phyloP scores from a whole-genome alignment of 2,113 vertebrate genomes.

The Panurus biarmicus region DNA sequence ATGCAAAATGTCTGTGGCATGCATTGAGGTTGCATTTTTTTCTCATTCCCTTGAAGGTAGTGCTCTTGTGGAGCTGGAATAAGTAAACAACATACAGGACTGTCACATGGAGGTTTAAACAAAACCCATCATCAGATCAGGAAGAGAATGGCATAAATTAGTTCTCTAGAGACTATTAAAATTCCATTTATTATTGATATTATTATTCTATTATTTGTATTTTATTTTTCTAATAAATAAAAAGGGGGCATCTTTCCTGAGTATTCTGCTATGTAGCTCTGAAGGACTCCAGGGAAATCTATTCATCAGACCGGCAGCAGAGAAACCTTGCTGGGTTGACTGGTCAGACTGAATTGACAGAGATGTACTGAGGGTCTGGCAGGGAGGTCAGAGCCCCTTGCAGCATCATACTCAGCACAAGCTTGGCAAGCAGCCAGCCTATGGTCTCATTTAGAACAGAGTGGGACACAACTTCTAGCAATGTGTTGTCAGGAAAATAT shows the following conservation, averaged over 20 bases:
- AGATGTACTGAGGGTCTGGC: not conserved
- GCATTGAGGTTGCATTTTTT: conserved; percentile 58
- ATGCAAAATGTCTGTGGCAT: conserved; percentile 62
- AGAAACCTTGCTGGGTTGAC: not conserved
- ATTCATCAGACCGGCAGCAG: not conserved
- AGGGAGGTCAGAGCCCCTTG: not conserved
- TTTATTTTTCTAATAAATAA: not conserved
- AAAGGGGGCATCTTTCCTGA: not conserved
- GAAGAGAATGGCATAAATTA: not conserved
- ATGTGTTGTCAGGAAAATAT: not conserved
- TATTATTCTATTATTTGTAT: not conserved
- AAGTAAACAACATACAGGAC: conserved; percentile 55
- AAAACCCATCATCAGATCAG: not conserved
- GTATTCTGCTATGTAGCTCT: not conserved
- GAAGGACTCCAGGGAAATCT: not conserved
- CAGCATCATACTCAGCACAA: not conserved
- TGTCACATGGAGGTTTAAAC: conserved; percentile 45
- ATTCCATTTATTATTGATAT: not conserved
- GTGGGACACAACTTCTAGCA: not conserved
- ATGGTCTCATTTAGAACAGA: not conserved
- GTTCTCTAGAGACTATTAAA: not conserved
- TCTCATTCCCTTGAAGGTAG: conserved; percentile 53
- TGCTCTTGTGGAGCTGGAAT: conserved; percentile 57
- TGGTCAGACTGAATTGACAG: not conserved
- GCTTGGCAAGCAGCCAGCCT: not conserved